Percentiles rank a stretch among this genome's conserved stretches.
These are phyloP conservation scores for Macaca fascicularis DNA, from an alignment of 2,113 vertebrate genomes.

Conservation along the genomic window T2T-MFA8v1.1 NC_088394.1:5002501-5003000, in stretches of 20 bases:
- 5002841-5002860: background rate
- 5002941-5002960: background rate
- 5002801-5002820: background rate
- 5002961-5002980: background rate
- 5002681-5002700: background rate
- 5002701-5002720: background rate
- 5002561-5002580: background rate
- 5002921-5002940: background rate
- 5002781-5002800: background rate
- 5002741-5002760: background rate
- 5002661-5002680: background rate
- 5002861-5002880: background rate
- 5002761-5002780: background rate
- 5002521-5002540: background rate
- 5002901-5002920: background rate
- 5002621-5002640: background rate
- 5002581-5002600: background rate
- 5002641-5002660: background rate
- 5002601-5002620: background rate
- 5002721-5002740: background rate
- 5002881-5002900: background rate
- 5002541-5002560: background rate
- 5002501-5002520: background rate
- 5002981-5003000: background rate
- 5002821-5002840: background rate